Percentiles rank a stretch among this genome's conserved stretches.
phyloP scores from a whole-genome alignment of 2,797 vertebrate species.

The Lindbergichthys nudifrons region DNA sequence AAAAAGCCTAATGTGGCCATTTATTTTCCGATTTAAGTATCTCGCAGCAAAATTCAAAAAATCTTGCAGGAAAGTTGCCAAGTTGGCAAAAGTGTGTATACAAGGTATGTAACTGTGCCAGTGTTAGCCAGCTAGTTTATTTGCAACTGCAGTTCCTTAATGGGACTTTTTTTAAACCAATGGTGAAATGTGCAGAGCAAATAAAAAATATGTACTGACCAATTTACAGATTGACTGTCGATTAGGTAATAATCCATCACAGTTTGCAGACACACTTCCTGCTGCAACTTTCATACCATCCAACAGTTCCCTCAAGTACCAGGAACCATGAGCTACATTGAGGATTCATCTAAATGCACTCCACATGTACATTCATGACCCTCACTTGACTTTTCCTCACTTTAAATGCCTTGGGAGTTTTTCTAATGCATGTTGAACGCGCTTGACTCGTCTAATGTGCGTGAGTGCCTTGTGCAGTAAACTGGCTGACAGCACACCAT shows the following conservation, averaged over 20 bases:
- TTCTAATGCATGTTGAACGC: conserved; percentile 28
- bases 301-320: neutral
- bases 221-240: neutral
- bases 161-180: neutral
- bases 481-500: neutral
- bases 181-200: neutral
- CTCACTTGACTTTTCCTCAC: conserved; percentile 6
- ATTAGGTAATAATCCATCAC: neutral
- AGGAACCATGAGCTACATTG: neutral
- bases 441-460: conserved; percentile 31
- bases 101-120: neutral
- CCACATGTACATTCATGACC: conserved; percentile 7
- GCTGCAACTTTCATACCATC: neutral
- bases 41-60: too few species aligned
- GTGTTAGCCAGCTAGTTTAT: neutral
- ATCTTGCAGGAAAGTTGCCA: too few species aligned
- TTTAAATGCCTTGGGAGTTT: conserved; percentile 23
- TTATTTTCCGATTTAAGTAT: too few species aligned
- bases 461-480: conserved; percentile 15
- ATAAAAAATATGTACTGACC: neutral
- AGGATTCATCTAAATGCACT: conserved; percentile 3
- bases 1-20: too few species aligned
- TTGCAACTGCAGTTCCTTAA: neutral
- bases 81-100: too few species aligned
- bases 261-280: conserved; percentile 1